These are phyloP conservation scores for Diarsia dahlii DNA, from an alignment of 2,888 invertebrate genomes.

Conservation along the genomic window DNA sequence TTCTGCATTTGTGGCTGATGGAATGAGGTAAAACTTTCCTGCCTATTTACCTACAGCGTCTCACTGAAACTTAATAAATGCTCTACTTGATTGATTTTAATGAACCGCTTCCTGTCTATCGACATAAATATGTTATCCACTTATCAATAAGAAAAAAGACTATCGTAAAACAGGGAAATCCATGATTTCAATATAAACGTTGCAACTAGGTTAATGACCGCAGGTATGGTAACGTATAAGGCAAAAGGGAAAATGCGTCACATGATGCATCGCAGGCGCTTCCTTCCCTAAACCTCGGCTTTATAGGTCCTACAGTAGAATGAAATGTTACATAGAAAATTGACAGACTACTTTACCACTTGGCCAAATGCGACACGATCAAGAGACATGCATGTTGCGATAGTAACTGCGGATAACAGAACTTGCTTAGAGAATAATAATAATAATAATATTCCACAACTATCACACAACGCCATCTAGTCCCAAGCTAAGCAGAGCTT, in stretches of 20 bases:
- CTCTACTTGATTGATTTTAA: too few relatives aligned
- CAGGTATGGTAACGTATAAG: not conserved
- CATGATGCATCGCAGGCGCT: not conserved
- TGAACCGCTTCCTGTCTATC: not conserved
- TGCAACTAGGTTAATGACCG: constrained; percentile 3
- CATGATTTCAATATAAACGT: not conserved
- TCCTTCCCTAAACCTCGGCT: constrained; percentile 31
- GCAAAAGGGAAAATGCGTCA: constrained; percentile 15
- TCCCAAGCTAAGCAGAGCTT: too few relatives aligned
- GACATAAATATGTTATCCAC: not conserved
- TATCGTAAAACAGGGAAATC: constrained; percentile 1
- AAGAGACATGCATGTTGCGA: not conserved
- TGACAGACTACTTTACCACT: not conserved
- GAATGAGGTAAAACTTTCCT: not conserved
- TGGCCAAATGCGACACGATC: not conserved
- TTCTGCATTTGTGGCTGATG: not conserved
- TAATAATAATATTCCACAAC: too few relatives aligned
- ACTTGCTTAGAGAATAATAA: not conserved
- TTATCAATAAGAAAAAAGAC: not conserved
- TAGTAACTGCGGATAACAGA: not conserved
- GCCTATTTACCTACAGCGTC: too few relatives aligned
- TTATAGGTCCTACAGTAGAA: not conserved
- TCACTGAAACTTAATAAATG: too few relatives aligned
- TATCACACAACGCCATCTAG: too few relatives aligned
- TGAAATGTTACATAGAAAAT: not conserved